Evolutionary conservation across 2,113 vertebrate genomes (phyloP).

Genomic region (Chitala chitala): DNA sequence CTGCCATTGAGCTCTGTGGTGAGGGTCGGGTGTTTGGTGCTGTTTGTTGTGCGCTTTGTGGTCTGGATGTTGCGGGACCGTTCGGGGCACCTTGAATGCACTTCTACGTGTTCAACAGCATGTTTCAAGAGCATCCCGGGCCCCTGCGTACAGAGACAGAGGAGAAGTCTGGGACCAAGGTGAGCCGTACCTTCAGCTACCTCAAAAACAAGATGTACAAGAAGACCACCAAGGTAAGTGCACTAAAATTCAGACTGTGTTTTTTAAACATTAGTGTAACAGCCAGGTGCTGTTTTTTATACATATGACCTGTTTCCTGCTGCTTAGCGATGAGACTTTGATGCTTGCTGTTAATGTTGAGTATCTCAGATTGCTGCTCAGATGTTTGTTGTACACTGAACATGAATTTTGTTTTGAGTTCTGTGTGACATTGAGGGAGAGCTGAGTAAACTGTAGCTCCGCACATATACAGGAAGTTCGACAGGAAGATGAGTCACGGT

Average conservation of each 20-base stretch:
- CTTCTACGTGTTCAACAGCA: constrained; percentile 56
- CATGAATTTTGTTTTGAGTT: too few relatives aligned
- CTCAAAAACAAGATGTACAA: constrained; percentile 98
- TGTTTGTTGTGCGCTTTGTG: neutral
- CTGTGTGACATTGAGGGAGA: neutral
- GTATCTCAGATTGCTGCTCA: neutral
- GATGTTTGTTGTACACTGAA: too few relatives aligned
- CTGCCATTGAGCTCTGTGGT: too few relatives aligned
- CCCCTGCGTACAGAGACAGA: constrained; percentile 71
- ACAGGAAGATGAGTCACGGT: constrained; percentile 26
- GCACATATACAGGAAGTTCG: constrained; percentile 28
- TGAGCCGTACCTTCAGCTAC: constrained; percentile 97
- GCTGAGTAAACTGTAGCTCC: neutral
- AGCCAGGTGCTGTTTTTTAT: neutral
- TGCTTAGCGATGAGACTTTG: too few relatives aligned
- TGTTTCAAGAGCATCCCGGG: constrained; percentile 81
- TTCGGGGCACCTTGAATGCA: neutral
- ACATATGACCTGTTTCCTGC: too few relatives aligned
- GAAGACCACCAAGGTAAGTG: constrained; percentile 83
- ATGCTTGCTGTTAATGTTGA: too few relatives aligned
- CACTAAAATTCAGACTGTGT: neutral
- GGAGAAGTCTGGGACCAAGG: constrained; percentile 78
- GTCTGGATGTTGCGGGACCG: neutral
- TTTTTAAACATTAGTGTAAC: neutral
- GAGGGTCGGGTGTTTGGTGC: neutral